A percentile compares a stretch with the other conserved stretches of the same genome.
These are phyloP conservation scores for Vannuccia rotundouncinata DNA, from an alignment of 2,888 invertebrate genomes.

Conservation along the genomic window DNA sequence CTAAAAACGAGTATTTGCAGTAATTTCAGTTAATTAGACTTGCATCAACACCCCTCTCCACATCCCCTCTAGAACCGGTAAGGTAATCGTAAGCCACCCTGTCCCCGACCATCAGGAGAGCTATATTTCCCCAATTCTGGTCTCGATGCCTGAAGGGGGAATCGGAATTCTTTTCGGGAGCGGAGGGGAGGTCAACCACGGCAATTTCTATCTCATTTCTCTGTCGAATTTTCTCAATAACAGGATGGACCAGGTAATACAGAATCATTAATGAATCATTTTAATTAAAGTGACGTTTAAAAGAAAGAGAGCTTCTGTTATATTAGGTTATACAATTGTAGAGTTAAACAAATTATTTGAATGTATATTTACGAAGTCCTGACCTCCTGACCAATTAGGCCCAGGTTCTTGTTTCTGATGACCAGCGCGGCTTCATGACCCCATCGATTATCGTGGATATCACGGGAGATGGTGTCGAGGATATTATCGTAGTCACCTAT, in stretches of 20 bases:
- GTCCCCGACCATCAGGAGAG: slow-evolving; percentile 66
- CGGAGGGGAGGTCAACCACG: slow-evolving; percentile 67
- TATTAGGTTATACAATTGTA: too few species aligned
- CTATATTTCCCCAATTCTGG: slow-evolving; percentile 68
- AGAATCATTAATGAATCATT: too few species aligned
- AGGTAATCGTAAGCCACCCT: slow-evolving; percentile 49
- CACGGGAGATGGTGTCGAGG: slow-evolving; percentile 66
- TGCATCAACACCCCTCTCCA: too few species aligned
- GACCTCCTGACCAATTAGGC: too few species aligned
- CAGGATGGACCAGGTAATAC: too few species aligned
- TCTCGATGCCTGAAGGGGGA: slow-evolving; percentile 54
- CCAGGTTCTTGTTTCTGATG: too few species aligned
- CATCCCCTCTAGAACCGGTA: slow-evolving; percentile 39
- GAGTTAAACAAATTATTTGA: too few species aligned
- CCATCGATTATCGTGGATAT: slow-evolving; percentile 66
- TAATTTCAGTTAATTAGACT: too few species aligned
- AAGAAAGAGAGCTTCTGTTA: too few species aligned
- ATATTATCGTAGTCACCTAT: slow-evolving; percentile 68
- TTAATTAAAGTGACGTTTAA: too few species aligned
- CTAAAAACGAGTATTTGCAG: too few species aligned
- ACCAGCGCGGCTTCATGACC: slow-evolving; percentile 66
- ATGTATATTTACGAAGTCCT: too few species aligned
- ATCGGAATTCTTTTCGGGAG: slow-evolving; percentile 67
- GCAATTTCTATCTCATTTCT: slow-evolving; percentile 66
- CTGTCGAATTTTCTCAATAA: slow-evolving; percentile 58